Evolutionary conservation across 1,140 invertebrate species (phyloP).

Genomic region (Glossosoma conforme): DNA sequence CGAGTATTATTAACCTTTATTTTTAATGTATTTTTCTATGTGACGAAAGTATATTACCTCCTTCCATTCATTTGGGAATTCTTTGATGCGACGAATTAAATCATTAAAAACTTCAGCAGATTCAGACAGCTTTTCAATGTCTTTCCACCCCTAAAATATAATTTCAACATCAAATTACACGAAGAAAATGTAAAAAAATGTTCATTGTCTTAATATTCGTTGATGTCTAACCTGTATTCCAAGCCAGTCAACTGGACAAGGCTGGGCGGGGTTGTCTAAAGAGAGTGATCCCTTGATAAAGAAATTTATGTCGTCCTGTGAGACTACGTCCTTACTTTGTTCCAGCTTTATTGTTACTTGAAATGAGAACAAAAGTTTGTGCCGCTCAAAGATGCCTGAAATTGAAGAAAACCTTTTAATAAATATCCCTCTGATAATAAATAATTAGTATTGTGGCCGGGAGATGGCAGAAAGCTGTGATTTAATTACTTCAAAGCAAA

Average conservation of each 20-base stretch:
- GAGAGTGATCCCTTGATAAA: constrained; percentile 81
- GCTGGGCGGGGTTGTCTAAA: constrained; percentile 63
- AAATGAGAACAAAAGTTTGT: constrained; percentile 86
- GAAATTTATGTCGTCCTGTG: constrained; percentile 76
- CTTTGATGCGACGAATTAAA: constrained; percentile 62
- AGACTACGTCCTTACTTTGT: constrained; percentile 57
- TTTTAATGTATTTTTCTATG: no score
- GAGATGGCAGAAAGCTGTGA: no score
- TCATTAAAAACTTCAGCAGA: constrained; percentile 63
- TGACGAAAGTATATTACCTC: no score
- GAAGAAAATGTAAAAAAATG: not conserved
- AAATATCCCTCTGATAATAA: not conserved
- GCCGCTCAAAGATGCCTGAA: constrained; percentile 78
- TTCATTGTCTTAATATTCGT: not conserved
- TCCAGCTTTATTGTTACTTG: constrained; percentile 82
- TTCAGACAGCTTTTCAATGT: constrained; percentile 67
- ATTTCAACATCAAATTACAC: not conserved
- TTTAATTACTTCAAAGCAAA: no score
- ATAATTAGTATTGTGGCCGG: no score
- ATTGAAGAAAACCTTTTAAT: not conserved
- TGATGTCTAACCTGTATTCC: constrained; percentile 3
- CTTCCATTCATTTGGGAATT: constrained; percentile 61
- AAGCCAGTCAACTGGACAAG: constrained; percentile 58
- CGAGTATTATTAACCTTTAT: no score
- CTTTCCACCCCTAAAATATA: constrained; percentile 66